Evolutionary conservation across 2,888 invertebrate species (phyloP).

Genomic region (Heliconius ismenius): DNA sequence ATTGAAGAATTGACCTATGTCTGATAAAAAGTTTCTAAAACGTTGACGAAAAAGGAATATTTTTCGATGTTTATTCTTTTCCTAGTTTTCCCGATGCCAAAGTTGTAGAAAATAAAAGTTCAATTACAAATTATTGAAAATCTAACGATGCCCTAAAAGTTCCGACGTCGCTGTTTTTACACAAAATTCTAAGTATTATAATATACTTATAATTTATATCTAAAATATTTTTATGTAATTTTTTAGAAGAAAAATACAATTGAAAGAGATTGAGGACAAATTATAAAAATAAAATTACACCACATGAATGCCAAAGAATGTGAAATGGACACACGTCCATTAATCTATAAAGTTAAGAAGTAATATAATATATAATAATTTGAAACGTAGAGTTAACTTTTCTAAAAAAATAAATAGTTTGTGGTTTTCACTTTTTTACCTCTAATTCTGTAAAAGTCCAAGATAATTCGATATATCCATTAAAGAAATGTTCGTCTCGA

Average conservation of each 20-base stretch:
- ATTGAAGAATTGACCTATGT: too few relatives aligned
- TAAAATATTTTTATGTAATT: too few relatives aligned
- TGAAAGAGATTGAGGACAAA: too few relatives aligned
- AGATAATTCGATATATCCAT: background rate
- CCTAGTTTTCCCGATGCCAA: background rate
- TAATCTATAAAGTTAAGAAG: too few relatives aligned
- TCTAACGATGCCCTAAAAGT: background rate
- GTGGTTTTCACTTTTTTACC: background rate
- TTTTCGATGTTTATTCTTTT: background rate
- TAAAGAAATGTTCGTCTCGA: background rate
- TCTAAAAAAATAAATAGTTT: background rate
- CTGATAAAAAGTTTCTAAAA: background rate
- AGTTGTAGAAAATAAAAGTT: background rate
- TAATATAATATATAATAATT: too few relatives aligned
- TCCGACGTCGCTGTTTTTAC: too few relatives aligned
- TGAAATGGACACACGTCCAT: too few relatives aligned
- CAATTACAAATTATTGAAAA: background rate
- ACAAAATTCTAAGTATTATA: too few relatives aligned
- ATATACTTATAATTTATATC: too few relatives aligned
- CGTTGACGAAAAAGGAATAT: background rate
- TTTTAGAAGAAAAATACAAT: too few relatives aligned
- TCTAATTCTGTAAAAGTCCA: background rate
- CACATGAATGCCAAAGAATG: too few relatives aligned
- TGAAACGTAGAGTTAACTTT: background rate
- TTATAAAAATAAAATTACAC: too few relatives aligned